phyloP scores from a whole-genome alignment of 1,140 invertebrate species.

The Atopsyche davidsoni region DNA sequence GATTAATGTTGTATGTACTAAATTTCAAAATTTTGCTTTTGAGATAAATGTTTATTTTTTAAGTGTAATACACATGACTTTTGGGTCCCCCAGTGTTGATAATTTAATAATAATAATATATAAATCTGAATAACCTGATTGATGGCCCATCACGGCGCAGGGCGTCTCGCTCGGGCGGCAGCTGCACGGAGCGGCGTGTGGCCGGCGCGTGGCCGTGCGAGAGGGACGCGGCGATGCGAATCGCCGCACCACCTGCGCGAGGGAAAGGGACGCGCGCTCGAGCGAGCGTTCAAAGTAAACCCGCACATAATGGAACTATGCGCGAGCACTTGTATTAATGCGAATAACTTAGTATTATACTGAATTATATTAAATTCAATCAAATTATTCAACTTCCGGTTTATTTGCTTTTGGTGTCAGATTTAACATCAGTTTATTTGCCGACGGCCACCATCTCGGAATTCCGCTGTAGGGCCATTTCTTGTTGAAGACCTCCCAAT shows the following conservation, averaged over 20 bases:
- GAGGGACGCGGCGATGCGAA: background rate
- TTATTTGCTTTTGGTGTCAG: background rate
- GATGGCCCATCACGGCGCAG: too few species aligned
- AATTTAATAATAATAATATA: too few species aligned
- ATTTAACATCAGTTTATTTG: too few species aligned
- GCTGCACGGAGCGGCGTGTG: constrained; percentile 15
- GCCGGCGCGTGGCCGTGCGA: constrained; percentile 14
- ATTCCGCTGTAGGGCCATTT: too few species aligned
- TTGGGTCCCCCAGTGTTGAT: too few species aligned
- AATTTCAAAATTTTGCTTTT: background rate
- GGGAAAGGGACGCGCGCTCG: background rate
- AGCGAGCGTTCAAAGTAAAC: constrained; percentile 3
- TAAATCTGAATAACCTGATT: too few species aligned
- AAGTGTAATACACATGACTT: too few species aligned
- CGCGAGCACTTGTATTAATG: background rate
- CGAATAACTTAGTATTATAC: constrained; percentile 5
- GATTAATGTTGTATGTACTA: too few species aligned
- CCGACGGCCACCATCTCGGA: too few species aligned
- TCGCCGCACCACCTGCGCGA: background rate
- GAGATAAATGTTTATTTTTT: background rate
- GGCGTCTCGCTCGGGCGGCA: background rate
- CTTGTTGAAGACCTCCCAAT: too few species aligned
- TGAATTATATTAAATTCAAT: background rate
- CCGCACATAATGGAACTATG: background rate
- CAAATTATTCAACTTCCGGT: background rate